These are phyloP conservation scores for Dioctria linearis DNA, from an alignment of 2,888 invertebrate species.

Conservation along the genomic window DNA sequence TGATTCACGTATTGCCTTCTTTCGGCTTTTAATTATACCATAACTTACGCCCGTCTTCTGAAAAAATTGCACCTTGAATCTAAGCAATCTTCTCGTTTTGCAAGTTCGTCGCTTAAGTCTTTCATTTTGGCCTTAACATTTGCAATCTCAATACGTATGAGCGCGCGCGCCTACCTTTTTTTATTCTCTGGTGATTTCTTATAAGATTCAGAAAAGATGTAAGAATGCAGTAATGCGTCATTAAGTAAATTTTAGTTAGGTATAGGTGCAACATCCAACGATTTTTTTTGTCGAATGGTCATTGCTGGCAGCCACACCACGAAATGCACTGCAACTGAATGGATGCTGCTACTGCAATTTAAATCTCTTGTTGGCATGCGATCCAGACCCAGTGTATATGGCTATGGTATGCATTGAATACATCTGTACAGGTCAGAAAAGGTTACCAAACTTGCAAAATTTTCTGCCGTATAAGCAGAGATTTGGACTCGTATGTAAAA, in stretches of 20 bases:
- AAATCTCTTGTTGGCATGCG: background rate
- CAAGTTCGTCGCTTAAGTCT: constrained; percentile 48
- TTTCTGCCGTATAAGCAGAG: constrained; percentile 23
- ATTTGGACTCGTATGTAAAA: constrained; percentile 7
- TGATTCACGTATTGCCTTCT: constrained; percentile 23
- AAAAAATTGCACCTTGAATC: constrained; percentile 8
- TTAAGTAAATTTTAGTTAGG: too few relatives aligned
- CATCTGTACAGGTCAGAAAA: constrained; percentile 40
- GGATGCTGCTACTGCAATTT: too few relatives aligned
- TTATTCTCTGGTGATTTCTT: background rate
- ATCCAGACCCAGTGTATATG: background rate
- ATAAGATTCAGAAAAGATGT: background rate
- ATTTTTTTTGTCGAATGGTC: too few relatives aligned
- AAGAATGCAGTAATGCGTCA: too few relatives aligned
- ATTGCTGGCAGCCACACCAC: too few relatives aligned
- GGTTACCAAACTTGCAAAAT: constrained; percentile 39
- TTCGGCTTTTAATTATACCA: constrained; percentile 42
- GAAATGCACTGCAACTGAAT: background rate
- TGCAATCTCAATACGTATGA: constrained; percentile 9
- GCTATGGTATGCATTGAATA: constrained; percentile 30
- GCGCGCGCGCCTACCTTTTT: constrained; percentile 7
- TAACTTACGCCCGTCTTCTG: constrained; percentile 42
- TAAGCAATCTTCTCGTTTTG: background rate
- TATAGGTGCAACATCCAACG: too few relatives aligned
- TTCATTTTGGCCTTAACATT: constrained; percentile 48